A percentile compares a stretch with the other conserved stretches of the same genome.
Conservation (phyloP, 2,797 vertebrate species). For the Miichthys miiuy region DNA sequence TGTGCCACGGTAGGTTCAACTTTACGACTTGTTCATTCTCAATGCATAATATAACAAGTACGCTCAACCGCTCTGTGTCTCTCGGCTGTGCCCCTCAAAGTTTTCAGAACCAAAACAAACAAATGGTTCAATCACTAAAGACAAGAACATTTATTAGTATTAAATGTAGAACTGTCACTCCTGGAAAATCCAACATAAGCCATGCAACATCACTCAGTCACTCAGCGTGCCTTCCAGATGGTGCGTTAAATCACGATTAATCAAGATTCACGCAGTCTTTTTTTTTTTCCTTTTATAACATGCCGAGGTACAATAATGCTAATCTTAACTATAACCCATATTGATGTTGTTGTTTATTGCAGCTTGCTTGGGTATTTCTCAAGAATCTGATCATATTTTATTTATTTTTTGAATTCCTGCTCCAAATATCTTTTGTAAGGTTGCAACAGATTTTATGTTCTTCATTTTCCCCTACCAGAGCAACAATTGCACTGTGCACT, state of each 20-base stretch:
- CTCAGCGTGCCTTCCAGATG: background rate
- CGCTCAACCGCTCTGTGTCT: background rate
- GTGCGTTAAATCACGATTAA: background rate
- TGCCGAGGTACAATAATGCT: background rate
- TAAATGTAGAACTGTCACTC: background rate
- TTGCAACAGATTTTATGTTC: slow-evolving; percentile 27
- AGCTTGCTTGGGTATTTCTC: background rate
- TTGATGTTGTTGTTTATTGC: background rate
- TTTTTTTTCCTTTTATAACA: background rate
- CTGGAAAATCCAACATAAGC: background rate
- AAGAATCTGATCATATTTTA: background rate
- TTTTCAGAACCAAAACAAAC: too few relatives aligned
- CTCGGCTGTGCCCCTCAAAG: too few relatives aligned
- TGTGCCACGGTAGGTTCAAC: background rate
- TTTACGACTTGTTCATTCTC: background rate
- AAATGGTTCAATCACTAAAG: background rate
- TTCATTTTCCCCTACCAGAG: slow-evolving; percentile 25
- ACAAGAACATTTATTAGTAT: too few relatives aligned
- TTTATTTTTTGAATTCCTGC: background rate
- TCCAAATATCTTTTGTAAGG: background rate
- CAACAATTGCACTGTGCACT: slow-evolving; percentile 35
- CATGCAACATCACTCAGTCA: background rate
- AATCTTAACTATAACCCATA: background rate
- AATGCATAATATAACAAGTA: background rate
- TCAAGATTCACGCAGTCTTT: background rate